Evolutionary conservation across 2,797 vertebrate genomes (phyloP).

Genomic region (Lerista edwardsae): DNA sequence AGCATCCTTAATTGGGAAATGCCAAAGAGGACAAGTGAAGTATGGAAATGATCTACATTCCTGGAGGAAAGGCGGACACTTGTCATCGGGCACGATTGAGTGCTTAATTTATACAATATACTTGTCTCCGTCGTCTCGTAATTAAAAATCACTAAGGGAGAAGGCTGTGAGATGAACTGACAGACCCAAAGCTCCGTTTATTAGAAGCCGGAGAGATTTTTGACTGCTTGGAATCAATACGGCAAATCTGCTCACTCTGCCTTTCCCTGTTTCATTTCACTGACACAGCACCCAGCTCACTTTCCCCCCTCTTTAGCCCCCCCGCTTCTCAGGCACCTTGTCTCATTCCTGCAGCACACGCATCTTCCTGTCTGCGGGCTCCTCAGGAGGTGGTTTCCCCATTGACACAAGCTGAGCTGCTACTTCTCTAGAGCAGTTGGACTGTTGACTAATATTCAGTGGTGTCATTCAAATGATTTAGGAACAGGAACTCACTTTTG

Average conservation of each 20-base stretch:
- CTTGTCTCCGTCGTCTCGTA: slow-evolving; percentile 23
- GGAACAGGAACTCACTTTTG: no score
- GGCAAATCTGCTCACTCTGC: neutral
- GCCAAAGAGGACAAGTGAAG: neutral
- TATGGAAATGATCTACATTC: neutral
- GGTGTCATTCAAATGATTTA: no score
- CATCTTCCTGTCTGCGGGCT: no score
- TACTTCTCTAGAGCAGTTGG: neutral
- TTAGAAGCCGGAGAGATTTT: neutral
- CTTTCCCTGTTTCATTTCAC: neutral
- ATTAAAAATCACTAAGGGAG: neutral
- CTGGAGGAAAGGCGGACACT: neutral
- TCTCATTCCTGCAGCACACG: neutral
- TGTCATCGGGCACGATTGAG: slow-evolving; percentile 8
- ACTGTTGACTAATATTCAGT: neutral
- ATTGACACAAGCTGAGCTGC: neutral
- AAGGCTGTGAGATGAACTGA: slow-evolving; percentile 10
- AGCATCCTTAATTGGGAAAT: neutral
- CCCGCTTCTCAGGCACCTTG: neutral
- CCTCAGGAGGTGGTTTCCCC: neutral
- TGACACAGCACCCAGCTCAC: neutral
- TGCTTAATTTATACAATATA: slow-evolving; percentile 9
- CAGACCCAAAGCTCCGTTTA: neutral
- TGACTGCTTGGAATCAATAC: neutral
- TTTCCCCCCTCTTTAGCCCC: no score